Evolutionary conservation across 2,797 vertebrate genomes (phyloP), one percentile per base, ranked within the genome.

Genomic region (Sebastolobus alascanus): DNA sequence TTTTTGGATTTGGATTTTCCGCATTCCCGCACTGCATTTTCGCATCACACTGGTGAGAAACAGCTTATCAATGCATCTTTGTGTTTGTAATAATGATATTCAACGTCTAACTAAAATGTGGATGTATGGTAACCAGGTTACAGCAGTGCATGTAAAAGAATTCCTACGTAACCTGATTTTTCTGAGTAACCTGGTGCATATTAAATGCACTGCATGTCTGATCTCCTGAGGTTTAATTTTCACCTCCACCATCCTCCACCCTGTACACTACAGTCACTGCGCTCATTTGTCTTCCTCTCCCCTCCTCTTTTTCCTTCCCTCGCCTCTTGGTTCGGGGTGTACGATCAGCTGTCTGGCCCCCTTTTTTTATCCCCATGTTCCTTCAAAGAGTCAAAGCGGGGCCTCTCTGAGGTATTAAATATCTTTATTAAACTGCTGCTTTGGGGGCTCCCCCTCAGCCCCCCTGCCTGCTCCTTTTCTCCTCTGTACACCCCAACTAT

Each of bases 381-480:
- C 82, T 83, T 92, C 89, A 92, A 91, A 93, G 85, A 90, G 90
- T 91, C 91, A 89, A 88, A 91, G 86, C 13, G 29, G 89, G 92
- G 90, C 87, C 90, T 90, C 93, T 92, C 87, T 87, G 86, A 91
- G 87, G 93, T 94, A 94, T 95, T 94, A 93, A 95, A 95, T 94
- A 93, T 95, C 94, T 95, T 95, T 93, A 95, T 95, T 94, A 94
- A 93, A 92, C 89, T 89, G 85, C 92, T 87, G 90, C 83, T 77
- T 83, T 82, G 79, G 76, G 84, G 83, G 70, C 72, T 54, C 80
- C 75, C 79, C 46, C 67, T 52, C 16, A 13, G n/a, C 68, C 77
- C 87, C 71, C 77, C 86, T 74, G 66, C 82, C 54, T 72, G 54
- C 79, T 82, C 40, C 84, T 80, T 90, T 88, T 88, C 85, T 89